phyloP scores from a whole-genome alignment of 1,140 invertebrate genomes.

The Gonioctena quinquepunctata region DNA sequence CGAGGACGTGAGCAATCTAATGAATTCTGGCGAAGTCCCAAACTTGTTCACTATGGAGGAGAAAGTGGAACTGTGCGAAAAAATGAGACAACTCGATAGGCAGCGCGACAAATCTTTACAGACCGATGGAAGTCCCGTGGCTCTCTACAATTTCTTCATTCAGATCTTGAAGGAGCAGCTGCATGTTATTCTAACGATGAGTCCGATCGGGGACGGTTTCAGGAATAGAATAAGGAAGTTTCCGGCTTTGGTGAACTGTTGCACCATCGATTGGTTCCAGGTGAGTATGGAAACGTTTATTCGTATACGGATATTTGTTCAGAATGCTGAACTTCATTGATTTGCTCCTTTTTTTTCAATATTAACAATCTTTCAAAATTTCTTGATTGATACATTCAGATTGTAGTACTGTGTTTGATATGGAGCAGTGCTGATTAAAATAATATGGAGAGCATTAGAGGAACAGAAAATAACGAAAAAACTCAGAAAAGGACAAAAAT shows the following conservation, averaged over 20 bases:
- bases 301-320: no score
- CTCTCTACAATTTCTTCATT: slow-evolving; percentile 93
- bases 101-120: slow-evolving; percentile 87
- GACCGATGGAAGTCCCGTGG: slow-evolving; percentile 88
- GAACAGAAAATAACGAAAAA: no score
- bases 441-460: no score
- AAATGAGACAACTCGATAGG: slow-evolving; percentile 89
- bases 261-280: slow-evolving; percentile 98
- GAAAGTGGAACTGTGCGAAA: slow-evolving; percentile 90
- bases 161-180: slow-evolving; percentile 88
- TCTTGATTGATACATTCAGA: no score
- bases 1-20: slow-evolving; percentile 92
- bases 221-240: slow-evolving; percentile 89
- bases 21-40: slow-evolving; percentile 93
- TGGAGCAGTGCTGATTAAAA: no score
- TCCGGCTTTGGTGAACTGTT: slow-evolving; percentile 93
- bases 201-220: slow-evolving; percentile 85
- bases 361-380: no score
- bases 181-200: slow-evolving; percentile 91
- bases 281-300: no score
- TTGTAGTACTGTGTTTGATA: no score
- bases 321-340: no score
- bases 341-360: no score
- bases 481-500: no score
- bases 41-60: slow-evolving; percentile 90